These are phyloP conservation scores for Tiphia femorata DNA, from an alignment of 2,888 invertebrate species.

Conservation along the genomic window DNA sequence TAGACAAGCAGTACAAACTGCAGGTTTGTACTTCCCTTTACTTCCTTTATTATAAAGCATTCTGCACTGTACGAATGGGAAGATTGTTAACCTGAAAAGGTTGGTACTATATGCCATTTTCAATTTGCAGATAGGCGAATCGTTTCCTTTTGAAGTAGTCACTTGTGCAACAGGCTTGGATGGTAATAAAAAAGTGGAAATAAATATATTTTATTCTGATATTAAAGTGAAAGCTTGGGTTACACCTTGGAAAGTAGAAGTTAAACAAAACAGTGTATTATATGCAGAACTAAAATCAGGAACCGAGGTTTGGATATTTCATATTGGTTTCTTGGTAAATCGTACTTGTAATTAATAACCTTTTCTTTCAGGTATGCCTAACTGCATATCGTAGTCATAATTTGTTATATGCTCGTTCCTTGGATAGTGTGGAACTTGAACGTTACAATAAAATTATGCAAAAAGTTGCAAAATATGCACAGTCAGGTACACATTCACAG, in stretches of 20 bases:
- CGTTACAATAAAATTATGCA: constrained; percentile 46
- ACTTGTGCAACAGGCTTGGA: too few species aligned
- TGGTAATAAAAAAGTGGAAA: background rate
- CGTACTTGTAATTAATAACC: background rate
- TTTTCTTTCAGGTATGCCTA: constrained; percentile 50
- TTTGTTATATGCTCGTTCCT: constrained; percentile 46
- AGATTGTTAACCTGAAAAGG: too few species aligned
- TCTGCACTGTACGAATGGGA: too few species aligned
- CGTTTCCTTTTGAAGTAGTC: too few species aligned
- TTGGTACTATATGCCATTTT: too few species aligned
- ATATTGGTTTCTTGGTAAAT: background rate
- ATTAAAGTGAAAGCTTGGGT: constrained; percentile 30
- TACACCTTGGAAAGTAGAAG: constrained; percentile 44
- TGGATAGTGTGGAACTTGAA: constrained; percentile 44
- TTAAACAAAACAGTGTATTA: constrained; percentile 50
- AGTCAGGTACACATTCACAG: constrained; percentile 39
- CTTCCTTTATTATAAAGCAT: background rate
- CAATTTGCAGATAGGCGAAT: too few species aligned
- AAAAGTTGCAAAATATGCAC: constrained; percentile 50
- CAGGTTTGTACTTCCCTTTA: constrained; percentile 17
- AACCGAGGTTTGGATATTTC: constrained; percentile 39
- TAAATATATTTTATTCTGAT: background rate
- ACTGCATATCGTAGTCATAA: constrained; percentile 43
- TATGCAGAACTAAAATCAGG: constrained; percentile 44
- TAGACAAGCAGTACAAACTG: constrained; percentile 8